Conservation (phyloP, 2,797 vertebrate species). For the Sebastes miniatus region DNA sequence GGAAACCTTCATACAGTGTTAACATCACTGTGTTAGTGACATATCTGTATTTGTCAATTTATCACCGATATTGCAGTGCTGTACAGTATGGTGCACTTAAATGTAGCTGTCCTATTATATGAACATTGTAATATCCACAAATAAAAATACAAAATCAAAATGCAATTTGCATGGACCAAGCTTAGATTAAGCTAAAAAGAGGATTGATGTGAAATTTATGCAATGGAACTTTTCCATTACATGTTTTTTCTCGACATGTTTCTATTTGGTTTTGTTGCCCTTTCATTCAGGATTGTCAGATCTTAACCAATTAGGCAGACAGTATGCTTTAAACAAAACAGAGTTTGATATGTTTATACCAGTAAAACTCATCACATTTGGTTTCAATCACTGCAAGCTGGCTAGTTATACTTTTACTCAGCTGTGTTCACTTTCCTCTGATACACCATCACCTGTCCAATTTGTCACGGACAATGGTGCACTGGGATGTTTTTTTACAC, state of each 20-base stretch:
- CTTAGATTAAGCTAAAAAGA: neutral
- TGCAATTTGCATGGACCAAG: neutral
- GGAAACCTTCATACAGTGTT: neutral
- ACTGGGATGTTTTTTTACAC: neutral
- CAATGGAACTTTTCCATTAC: neutral
- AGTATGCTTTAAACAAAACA: neutral
- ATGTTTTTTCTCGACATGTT: neutral
- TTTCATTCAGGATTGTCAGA: neutral
- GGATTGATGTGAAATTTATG: neutral
- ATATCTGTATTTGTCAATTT: neutral
- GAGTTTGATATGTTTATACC: neutral
- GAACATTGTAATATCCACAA: neutral
- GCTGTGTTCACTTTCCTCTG: neutral
- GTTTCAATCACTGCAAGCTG: neutral
- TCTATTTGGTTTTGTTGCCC: neutral
- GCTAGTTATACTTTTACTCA: neutral
- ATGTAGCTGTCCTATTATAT: neutral
- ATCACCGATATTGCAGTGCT: neutral
- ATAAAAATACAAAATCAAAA: neutral
- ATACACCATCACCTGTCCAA: neutral
- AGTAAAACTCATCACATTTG: neutral
- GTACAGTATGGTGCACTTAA: neutral
- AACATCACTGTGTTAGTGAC: neutral
- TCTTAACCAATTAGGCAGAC: neutral
- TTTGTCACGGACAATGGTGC: neutral